phyloP scores from a whole-genome alignment of 2,888 invertebrate genomes.

The Coleophora deauratella region DNA sequence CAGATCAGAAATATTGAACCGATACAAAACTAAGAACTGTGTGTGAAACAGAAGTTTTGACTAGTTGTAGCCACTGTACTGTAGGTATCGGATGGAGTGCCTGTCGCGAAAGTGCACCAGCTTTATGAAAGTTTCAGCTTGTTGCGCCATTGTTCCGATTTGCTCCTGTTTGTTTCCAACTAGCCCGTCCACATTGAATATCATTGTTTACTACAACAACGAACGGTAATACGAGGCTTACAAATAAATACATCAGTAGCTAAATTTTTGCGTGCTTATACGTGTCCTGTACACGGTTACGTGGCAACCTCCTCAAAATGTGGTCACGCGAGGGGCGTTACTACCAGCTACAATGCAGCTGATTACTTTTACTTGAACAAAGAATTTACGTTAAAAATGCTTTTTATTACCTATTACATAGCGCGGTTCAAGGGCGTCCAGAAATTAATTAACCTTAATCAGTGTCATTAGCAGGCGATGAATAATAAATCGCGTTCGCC shows the following conservation, averaged over 20 bases:
- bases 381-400: too few species aligned
- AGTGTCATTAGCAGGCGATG: constrained; percentile 8
- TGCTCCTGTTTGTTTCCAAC: constrained; percentile 16
- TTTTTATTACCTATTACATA: too few species aligned
- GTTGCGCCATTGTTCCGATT: constrained; percentile 27
- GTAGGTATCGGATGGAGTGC: neutral
- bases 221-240: neutral
- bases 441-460: constrained; percentile 7
- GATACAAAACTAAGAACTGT: too few species aligned
- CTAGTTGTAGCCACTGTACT: neutral
- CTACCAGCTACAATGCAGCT: too few species aligned
- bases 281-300: constrained; percentile 1
- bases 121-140: constrained; percentile 32
- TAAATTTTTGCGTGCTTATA: constrained; percentile 15
- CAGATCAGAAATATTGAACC: too few species aligned
- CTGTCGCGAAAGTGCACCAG: constrained; percentile 10
- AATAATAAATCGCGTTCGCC: constrained; percentile 15
- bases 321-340: constrained; percentile 5
- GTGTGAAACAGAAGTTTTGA: too few species aligned
- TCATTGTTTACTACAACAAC: constrained; percentile 4
- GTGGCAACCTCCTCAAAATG: neutral
- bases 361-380: too few species aligned
- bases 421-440: too few species aligned
- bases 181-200: constrained; percentile 1
- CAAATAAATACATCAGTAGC: too few species aligned